These are phyloP conservation scores for Spodoptera litura DNA, from an alignment of 1,140 invertebrate genomes.

Conservation along the genomic window DNA sequence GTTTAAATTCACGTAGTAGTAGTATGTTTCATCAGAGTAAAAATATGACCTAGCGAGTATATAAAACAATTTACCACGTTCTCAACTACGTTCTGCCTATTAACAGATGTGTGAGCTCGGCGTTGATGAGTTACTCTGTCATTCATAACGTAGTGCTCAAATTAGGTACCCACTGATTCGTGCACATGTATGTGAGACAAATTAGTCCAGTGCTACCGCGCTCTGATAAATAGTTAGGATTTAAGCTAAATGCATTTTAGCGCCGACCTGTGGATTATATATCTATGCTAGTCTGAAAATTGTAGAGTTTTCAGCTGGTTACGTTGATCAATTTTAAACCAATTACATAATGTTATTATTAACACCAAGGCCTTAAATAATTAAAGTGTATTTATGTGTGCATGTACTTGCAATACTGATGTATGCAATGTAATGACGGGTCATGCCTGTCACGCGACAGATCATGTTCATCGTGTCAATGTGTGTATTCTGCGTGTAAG, in stretches of 20 bases:
- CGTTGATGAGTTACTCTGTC: slow-evolving; percentile 41
- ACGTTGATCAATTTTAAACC: too few relatives aligned
- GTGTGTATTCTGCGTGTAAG: too few relatives aligned
- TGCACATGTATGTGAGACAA: slow-evolving; percentile 35
- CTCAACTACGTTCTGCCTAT: slow-evolving; percentile 18
- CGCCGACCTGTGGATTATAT: slow-evolving; percentile 33
- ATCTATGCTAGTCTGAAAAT: neutral
- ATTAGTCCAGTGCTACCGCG: slow-evolving; percentile 23
- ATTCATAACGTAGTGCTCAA: slow-evolving; percentile 40
- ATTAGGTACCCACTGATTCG: slow-evolving; percentile 40
- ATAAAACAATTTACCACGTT: slow-evolving; percentile 22
- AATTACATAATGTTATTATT: too few relatives aligned
- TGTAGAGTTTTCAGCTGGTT: neutral
- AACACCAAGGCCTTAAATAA: too few relatives aligned
- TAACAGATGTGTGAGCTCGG: slow-evolving; percentile 29
- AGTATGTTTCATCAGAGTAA: neutral
- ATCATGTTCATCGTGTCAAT: too few relatives aligned
- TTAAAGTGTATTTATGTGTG: too few relatives aligned
- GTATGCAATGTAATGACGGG: too few relatives aligned
- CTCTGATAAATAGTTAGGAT: slow-evolving; percentile 32
- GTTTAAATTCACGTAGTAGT: too few relatives aligned
- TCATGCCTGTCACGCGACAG: too few relatives aligned
- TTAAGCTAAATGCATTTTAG: slow-evolving; percentile 33
- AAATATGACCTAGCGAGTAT: neutral
- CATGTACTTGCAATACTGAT: too few relatives aligned